Conservation (phyloP, 2,797 vertebrate species). For the Clamator glandarius region DNA sequence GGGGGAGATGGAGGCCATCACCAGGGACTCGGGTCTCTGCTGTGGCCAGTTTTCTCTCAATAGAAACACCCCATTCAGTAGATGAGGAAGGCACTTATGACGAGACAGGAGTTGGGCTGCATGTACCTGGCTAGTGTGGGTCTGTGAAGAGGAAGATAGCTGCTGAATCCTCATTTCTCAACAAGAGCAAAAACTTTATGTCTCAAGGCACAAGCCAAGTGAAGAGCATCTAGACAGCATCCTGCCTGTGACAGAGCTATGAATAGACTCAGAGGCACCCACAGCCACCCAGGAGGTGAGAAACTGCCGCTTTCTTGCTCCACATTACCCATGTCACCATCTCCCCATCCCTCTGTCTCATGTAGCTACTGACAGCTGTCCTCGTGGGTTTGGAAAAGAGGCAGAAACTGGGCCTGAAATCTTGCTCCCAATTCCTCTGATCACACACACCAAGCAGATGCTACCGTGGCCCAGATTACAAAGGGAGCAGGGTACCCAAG, state of each 20-base stretch:
- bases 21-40: not conserved
- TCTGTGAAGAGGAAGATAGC: not conserved
- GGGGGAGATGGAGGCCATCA: not conserved
- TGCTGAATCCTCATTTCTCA: not conserved
- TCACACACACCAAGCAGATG: not conserved
- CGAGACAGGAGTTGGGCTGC: not conserved
- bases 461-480: not conserved
- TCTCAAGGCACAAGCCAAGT: not conserved
- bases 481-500: not conserved
- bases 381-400: not conserved
- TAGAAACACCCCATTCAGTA: not conserved
- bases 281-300: not conserved
- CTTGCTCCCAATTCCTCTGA: not conserved
- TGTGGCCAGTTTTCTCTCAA: not conserved
- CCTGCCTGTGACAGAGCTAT: not conserved
- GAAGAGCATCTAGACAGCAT: not conserved
- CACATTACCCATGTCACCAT: not conserved
- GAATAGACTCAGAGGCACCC: not conserved
- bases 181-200: not conserved
- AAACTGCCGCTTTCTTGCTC: not conserved
- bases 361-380: not conserved
- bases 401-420: not conserved
- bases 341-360: not conserved
- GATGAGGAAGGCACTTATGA: not conserved
- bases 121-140: not conserved